A percentile compares a stretch with the other conserved stretches of the same genome.
These are phyloP conservation scores for Lycodopsis pacificus DNA, from an alignment of 2,797 vertebrate genomes.

Conservation along the genomic window DNA sequence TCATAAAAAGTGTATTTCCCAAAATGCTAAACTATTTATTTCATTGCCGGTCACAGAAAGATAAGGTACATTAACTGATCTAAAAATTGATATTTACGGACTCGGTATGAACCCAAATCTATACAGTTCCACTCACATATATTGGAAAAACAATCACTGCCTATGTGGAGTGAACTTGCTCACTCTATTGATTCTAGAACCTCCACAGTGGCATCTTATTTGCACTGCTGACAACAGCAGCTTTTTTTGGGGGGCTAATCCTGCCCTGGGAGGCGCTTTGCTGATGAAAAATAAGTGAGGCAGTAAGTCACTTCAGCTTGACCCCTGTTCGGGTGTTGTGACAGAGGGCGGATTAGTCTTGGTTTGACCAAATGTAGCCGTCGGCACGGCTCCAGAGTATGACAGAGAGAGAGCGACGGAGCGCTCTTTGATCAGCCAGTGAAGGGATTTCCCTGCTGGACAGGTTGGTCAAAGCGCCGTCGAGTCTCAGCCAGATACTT, in stretches of 20 bases:
- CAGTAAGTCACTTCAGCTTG: slow-evolving; percentile 41
- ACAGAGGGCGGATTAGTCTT: slow-evolving; percentile 70
- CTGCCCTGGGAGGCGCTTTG: slow-evolving; percentile 10
- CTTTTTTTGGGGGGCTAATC: slow-evolving; percentile 40
- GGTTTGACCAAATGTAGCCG: slow-evolving; percentile 54
- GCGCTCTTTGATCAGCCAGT: slow-evolving; percentile 50
- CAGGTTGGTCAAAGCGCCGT: slow-evolving; percentile 45
- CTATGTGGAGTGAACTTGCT: background rate
- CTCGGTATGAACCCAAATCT: background rate
- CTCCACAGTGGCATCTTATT: slow-evolving; percentile 11
- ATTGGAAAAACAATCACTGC: background rate
- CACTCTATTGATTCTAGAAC: slow-evolving; percentile 8
- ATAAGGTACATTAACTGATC: background rate
- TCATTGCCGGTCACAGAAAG: background rate
- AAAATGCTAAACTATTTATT: background rate
- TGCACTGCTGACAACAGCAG: slow-evolving; percentile 4
- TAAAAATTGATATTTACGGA: slow-evolving; percentile 8
- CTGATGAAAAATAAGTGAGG: slow-evolving; percentile 40
- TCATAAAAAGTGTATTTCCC: background rate
- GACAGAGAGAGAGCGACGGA: background rate
- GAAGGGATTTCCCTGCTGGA: slow-evolving; percentile 57
- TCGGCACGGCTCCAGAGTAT: slow-evolving; percentile 49
- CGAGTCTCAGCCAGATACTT: background rate
- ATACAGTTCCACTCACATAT: background rate
- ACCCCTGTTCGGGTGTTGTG: slow-evolving; percentile 62